These are phyloP conservation scores for Drosophila tripunctata DNA, from an alignment of 2,888 invertebrate species.

Conservation along the genomic window DNA sequence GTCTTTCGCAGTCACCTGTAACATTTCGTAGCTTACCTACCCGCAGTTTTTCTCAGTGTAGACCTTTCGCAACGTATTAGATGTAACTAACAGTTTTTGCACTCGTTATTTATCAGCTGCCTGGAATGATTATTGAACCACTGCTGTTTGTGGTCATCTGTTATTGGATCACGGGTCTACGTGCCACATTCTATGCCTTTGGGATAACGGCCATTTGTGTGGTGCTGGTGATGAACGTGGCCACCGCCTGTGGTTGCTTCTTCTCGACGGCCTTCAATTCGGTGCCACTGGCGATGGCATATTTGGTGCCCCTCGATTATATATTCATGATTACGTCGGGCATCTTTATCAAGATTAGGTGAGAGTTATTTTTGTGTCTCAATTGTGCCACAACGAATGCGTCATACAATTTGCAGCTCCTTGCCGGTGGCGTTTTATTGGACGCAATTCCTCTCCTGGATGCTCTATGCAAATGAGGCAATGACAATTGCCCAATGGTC, in stretches of 20 bases:
- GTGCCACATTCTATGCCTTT: constrained; percentile 88
- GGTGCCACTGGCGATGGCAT: constrained; percentile 91
- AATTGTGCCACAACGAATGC: too few species aligned
- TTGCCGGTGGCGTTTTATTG: constrained; percentile 89
- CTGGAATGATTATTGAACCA: constrained; percentile 93
- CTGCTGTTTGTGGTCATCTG: constrained; percentile 91
- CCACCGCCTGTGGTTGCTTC: constrained; percentile 94
- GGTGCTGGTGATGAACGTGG: constrained; percentile 92
- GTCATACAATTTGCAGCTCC: constrained; percentile 87
- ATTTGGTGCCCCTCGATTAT: constrained; percentile 94
- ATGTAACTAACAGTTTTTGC: background rate
- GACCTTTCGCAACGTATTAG: too few species aligned
- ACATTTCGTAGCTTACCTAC: too few species aligned
- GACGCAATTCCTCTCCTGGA: constrained; percentile 93
- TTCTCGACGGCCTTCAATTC: constrained; percentile 94
- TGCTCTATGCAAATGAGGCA: constrained; percentile 94
- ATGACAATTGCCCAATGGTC: constrained; percentile 93
- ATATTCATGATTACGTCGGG: constrained; percentile 94
- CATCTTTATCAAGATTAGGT: constrained; percentile 92
- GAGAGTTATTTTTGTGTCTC: constrained; percentile 57
- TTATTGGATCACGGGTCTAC: constrained; percentile 94
- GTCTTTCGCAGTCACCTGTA: too few species aligned
- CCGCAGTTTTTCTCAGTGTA: background rate
- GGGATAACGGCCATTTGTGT: constrained; percentile 88
- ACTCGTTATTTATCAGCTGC: constrained; percentile 86